A percentile compares a stretch with the other conserved stretches of the same genome.
Evolutionary conservation across 2,113 vertebrate species (phyloP).

Genomic region (Microtus richardsoni): DNA sequence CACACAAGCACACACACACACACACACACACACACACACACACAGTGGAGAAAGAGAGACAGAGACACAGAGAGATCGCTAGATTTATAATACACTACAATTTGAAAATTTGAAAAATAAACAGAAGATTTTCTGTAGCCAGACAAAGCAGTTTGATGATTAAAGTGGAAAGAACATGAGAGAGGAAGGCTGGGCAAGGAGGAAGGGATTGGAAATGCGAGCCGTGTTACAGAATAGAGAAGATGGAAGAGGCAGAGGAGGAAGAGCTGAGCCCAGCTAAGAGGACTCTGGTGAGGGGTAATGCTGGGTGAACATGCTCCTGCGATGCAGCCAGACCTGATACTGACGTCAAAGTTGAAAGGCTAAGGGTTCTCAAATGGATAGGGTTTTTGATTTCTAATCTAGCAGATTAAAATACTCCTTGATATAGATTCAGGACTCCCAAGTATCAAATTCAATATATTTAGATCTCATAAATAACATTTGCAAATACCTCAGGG

Average conservation of each 20-base stretch:
- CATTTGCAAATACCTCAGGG: background rate
- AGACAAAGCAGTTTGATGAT: background rate
- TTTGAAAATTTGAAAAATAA: conserved; percentile 28
- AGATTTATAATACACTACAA: background rate
- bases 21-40: no score
- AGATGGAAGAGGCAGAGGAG: background rate
- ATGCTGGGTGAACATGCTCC: no score
- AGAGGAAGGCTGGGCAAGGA: background rate
- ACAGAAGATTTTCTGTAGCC: background rate
- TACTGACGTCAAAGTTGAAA: no score
- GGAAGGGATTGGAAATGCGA: background rate
- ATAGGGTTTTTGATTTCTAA: background rate
- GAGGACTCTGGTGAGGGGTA: background rate
- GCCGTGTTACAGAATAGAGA: background rate
- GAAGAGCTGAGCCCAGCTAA: background rate
- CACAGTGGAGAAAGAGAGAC: no score
- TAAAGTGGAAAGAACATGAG: background rate
- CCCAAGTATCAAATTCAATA: background rate
- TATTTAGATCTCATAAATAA: background rate
- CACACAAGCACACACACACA: no score
- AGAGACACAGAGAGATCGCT: background rate
- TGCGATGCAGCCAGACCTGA: no score
- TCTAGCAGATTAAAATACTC: background rate
- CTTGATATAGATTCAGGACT: background rate
- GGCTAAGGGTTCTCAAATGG: background rate